Evolutionary conservation across 2,888 invertebrate genomes (phyloP), one percentile per base, ranked within the genome.

Genomic region (Philereme vetulata): DNA sequence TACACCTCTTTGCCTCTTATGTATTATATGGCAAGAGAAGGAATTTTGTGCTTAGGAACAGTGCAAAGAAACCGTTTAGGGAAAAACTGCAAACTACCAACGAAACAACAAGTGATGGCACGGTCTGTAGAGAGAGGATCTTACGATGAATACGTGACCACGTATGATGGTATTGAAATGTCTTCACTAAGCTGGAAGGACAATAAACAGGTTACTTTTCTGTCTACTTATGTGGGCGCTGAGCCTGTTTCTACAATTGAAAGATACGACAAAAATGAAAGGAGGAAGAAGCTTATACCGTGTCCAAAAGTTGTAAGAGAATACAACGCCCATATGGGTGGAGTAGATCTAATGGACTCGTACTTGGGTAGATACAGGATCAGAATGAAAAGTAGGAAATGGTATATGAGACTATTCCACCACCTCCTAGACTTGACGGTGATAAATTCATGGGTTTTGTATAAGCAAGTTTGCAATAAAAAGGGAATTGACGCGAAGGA

Each of bases 381-480:
- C 21, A 21, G 21, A 21, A 21, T 21, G 21, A 21, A 21, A 21
- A 21, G 21, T 21, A 21, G 21, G 21, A 21, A 21, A 21, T 21
- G 2, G 21, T 21, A 21, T 34, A 51, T 51, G 51, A 48, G 44
- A 52, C 46, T 76, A 57, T 75, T 77, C 64, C 74, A 76, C 64
- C 74, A 78, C 66, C 56, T 78, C 56, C 65, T 75, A 57, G 75
- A 77, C 65, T 72, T 77, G 69, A 71, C 76, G 56, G 69, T 74
- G 56, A 80, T 78, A 63, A 77, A 78, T 71, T 65, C 76, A 62
- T 78, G 76, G 76, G 71, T 77, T 65, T 66, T 75, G 11, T 75
- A 77, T 66, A 71, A 74, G 74, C 76, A 76, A 51, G 64, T 68
- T 70, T 74, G 72, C 68, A 72, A 66, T 72, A 21, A 42, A 42